Conservation (phyloP, 2,113 vertebrate genomes). For the Sigmodon hispidus region DNA sequence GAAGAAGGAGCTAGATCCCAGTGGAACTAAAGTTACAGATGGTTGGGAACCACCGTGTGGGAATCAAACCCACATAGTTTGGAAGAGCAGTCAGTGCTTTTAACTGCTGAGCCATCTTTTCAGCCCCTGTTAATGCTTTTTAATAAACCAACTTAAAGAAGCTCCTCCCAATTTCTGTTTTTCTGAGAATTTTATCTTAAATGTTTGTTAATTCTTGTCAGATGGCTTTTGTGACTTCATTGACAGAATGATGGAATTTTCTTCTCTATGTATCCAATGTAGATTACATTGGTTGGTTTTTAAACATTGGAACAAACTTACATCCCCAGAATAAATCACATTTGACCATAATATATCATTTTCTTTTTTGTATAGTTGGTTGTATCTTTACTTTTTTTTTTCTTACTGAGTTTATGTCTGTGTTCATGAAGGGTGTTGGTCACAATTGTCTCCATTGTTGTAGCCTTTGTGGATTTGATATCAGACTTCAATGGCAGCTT, state of each 20-base stretch:
- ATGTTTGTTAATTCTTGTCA: not conserved
- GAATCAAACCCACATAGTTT: not conserved
- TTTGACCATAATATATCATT: not conserved
- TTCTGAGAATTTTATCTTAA: not conserved
- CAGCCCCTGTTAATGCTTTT: not conserved
- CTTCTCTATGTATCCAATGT: not conserved
- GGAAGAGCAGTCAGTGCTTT: not conserved
- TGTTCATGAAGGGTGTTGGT: not conserved
- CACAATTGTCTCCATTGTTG: not conserved
- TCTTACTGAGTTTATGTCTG: not conserved
- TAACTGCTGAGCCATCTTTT: not conserved
- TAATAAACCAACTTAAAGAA: not conserved
- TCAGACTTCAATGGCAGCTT: not conserved
- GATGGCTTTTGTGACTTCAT: not conserved
- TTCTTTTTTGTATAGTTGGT: not conserved
- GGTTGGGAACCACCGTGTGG: not conserved
- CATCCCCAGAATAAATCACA: not conserved
- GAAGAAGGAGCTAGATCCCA: not conserved
- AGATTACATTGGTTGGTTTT: not conserved
- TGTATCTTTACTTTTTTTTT: not conserved
- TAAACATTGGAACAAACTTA: not conserved
- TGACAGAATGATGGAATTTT: not conserved
- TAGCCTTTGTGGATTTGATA: not conserved
- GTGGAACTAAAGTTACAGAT: not conserved
- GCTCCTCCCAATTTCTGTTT: not conserved